Evolutionary conservation across 2,888 invertebrate species (phyloP).

Genomic region (Galeopsomyia nigrocyanea): DNA sequence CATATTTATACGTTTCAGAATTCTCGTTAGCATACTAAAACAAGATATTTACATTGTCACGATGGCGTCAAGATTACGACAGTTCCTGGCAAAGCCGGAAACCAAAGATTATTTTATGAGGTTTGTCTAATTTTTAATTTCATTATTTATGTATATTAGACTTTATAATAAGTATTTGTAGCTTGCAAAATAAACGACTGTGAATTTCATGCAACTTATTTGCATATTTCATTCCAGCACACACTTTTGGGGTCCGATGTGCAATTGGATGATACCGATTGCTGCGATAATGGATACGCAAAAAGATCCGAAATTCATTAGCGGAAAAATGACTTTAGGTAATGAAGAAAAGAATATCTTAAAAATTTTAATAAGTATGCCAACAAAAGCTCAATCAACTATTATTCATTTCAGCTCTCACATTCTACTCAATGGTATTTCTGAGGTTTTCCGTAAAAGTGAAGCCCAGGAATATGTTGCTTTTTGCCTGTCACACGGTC

Average conservation of each 20-base stretch:
- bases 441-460: slow-evolving; percentile 62
- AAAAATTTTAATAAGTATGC: neutral
- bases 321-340: slow-evolving; percentile 90
- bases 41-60: neutral
- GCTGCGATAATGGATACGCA: slow-evolving; percentile 92
- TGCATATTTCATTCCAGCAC: slow-evolving; percentile 74
- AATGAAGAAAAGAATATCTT: neutral
- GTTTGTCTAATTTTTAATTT: slow-evolving; percentile 48
- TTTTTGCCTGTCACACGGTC: slow-evolving; percentile 60
- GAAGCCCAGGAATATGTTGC: slow-evolving; percentile 58
- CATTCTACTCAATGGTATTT: slow-evolving; percentile 59
- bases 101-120: slow-evolving; percentile 59
- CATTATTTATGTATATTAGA: neutral
- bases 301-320: slow-evolving; percentile 91
- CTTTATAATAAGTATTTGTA: neutral
- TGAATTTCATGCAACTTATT: slow-evolving; percentile 29
- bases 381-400: neutral
- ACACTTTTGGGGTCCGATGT: slow-evolving; percentile 98
- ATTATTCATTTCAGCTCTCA: slow-evolving; percentile 56
- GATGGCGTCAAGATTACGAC: slow-evolving; percentile 49
- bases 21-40: no score
- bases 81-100: slow-evolving; percentile 54
- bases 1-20: no score
- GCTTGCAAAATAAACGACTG: no score
- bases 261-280: slow-evolving; percentile 98